Percentiles rank a stretch among this genome's conserved stretches.
Conservation (phyloP, 2,113 vertebrate genomes). For the Euleptes europaea region DNA sequence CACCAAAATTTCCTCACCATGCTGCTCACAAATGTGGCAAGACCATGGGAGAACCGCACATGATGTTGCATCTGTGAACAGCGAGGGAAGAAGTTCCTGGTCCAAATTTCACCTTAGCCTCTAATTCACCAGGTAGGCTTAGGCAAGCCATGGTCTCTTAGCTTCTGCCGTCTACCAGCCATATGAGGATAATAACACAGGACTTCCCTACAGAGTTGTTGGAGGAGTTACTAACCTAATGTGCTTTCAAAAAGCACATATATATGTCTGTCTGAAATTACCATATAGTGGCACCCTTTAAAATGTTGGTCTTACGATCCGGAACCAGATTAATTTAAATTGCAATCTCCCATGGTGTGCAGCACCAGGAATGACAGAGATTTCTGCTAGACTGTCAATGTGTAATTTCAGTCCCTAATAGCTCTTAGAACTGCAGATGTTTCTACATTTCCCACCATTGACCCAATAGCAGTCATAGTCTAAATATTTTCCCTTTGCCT, state of each 20-base stretch:
- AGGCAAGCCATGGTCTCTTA: neutral
- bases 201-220: neutral
- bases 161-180: neutral
- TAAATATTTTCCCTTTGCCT: neutral
- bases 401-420: neutral
- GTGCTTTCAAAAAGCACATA: neutral
- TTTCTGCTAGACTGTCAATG: neutral
- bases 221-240: neutral
- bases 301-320: neutral
- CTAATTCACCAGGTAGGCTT: neutral
- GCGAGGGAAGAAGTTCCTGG: neutral
- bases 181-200: neutral
- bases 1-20: neutral
- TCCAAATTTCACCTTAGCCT: neutral
- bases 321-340: neutral
- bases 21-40: neutral
- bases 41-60: neutral
- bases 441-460: neutral
- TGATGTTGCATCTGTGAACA: neutral
- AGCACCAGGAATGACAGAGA: neutral
- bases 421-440: fast-evolving
- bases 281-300: neutral
- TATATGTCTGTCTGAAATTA: neutral
- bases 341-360: neutral
- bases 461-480: too few species aligned